These are phyloP conservation scores for Drosophila peninsularis DNA, from an alignment of 2,888 invertebrate species.

Conservation along the genomic window DNA sequence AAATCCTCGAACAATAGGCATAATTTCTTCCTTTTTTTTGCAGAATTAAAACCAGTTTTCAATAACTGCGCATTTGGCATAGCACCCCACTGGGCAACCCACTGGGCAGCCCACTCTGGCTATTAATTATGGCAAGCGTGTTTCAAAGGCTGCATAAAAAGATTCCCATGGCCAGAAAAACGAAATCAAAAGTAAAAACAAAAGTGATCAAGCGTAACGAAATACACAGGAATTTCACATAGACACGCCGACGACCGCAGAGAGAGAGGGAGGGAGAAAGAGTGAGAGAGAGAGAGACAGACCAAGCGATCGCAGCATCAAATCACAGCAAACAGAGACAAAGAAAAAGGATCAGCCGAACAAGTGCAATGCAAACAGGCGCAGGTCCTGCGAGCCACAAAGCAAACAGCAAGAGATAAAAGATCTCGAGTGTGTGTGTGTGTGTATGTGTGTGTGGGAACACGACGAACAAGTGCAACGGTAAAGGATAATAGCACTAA, in stretches of 20 bases:
- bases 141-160: constrained; percentile 16
- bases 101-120: not conserved
- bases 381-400: constrained; percentile 40
- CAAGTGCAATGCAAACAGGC: constrained; percentile 75
- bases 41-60: constrained; percentile 25
- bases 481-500: constrained; percentile 76
- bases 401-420: constrained; percentile 73
- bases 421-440: constrained; percentile 55
- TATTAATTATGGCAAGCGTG: constrained; percentile 3
- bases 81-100: constrained; percentile 9
- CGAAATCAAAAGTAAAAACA: constrained; percentile 76
- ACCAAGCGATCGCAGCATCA: constrained; percentile 65
- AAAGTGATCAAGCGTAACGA: constrained; percentile 72
- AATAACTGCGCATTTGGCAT: constrained; percentile 22
- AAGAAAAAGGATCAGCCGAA: constrained; percentile 63
- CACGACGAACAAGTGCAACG: constrained; percentile 75
- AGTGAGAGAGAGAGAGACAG: not conserved
- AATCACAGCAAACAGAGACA: constrained; percentile 71
- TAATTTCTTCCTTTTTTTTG: not conserved
- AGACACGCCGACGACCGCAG: constrained; percentile 23
- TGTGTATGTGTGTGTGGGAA: constrained; percentile 64
- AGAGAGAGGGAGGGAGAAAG: not conserved
- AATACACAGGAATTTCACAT: constrained; percentile 45
- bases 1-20: not conserved
- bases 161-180: constrained; percentile 39